These are phyloP conservation scores for Nerophis ophidion DNA, from an alignment of 2,113 vertebrate species.

Conservation along the genomic window DNA sequence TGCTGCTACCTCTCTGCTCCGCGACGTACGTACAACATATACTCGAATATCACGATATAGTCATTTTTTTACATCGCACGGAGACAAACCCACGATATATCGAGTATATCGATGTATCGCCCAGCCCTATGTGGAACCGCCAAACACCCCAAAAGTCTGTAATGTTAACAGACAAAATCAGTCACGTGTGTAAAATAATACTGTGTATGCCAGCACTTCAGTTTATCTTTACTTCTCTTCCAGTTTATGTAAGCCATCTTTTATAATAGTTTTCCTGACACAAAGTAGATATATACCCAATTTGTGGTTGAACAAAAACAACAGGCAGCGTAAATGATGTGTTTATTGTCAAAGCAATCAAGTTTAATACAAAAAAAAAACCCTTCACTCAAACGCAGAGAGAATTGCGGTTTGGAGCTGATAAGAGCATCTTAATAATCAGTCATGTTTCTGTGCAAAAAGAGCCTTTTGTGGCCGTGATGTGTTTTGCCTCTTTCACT, in stretches of 20 bases:
- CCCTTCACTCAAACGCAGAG: conserved; percentile 36
- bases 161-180: too few species aligned
- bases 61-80: too few species aligned
- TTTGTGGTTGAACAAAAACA: conserved; percentile 53
- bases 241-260: conserved; percentile 18
- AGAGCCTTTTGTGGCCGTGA: conserved; percentile 47
- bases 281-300: conserved; percentile 21
- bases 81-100: too few species aligned
- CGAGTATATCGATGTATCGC: too few species aligned
- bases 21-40: too few species aligned
- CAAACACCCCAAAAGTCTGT: too few species aligned
- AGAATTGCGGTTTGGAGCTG: conserved; percentile 37
- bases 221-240: conserved; percentile 16
- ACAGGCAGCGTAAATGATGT: conserved; percentile 38
- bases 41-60: too few species aligned
- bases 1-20: too few species aligned
- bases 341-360: conserved; percentile 51
- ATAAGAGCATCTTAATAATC: conserved; percentile 64
- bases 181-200: too few species aligned
- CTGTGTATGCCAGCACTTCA: too few species aligned
- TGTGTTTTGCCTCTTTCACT: conserved; percentile 47
- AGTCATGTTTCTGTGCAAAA: conserved; percentile 37
- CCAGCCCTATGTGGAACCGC: too few species aligned
- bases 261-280: conserved; percentile 48
- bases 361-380: conserved; percentile 31